These are phyloP conservation scores for Chelonoidis abingdonii DNA, from an alignment of 2,113 vertebrate genomes.

Conservation along the genomic window DNA sequence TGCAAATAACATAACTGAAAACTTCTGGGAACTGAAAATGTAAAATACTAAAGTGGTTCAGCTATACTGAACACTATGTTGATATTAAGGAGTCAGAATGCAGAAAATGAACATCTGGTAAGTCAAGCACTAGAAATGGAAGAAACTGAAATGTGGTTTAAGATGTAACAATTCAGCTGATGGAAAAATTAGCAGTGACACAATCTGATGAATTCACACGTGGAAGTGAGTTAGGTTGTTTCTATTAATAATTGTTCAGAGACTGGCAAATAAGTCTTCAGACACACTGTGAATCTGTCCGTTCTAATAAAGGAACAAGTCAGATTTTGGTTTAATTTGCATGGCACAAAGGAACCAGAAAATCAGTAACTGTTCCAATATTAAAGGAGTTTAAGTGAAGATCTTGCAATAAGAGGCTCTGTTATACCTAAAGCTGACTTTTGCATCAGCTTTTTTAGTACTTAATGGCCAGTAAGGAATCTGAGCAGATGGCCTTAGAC, in stretches of 20 bases:
- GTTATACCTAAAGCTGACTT: not conserved
- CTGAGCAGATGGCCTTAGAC: not conserved
- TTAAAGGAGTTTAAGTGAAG: not conserved
- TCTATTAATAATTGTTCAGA: not conserved
- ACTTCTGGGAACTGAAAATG: slow-evolving; percentile 46
- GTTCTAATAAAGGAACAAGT: not conserved
- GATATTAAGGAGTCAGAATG: slow-evolving; percentile 24
- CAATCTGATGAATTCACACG: not conserved
- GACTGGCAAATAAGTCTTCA: not conserved
- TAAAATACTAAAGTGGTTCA: slow-evolving; percentile 54
- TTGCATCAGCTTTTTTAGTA: not conserved
- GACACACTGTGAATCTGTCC: not conserved
- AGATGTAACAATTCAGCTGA: not conserved
- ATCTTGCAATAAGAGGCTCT: not conserved
- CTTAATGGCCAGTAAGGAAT: not conserved
- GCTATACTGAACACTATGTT: slow-evolving; percentile 27
- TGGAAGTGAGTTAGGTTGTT: slow-evolving; percentile 21
- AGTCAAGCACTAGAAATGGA: not conserved
- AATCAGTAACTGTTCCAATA: not conserved
- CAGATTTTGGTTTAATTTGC: not conserved
- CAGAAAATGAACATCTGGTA: not conserved
- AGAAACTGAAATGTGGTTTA: not conserved
- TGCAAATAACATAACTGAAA: slow-evolving; percentile 40
- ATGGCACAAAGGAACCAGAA: not conserved
- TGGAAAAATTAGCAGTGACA: not conserved